Evolutionary conservation across 2,888 invertebrate species (phyloP).

Genomic region (Andrena marginata): DNA sequence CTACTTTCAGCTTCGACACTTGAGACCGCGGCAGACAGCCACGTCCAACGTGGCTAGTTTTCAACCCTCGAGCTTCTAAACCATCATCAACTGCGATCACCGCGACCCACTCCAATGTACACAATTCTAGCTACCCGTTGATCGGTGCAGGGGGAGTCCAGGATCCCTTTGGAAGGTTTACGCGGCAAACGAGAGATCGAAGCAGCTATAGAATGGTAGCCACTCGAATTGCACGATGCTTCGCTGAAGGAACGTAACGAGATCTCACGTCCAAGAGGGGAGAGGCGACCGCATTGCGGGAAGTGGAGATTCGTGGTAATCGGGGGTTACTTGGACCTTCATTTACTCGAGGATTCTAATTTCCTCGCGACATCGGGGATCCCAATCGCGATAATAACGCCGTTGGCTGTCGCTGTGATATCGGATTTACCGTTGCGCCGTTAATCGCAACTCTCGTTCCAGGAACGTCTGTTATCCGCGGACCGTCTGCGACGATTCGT

Average conservation of each 20-base stretch:
- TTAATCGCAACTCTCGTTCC: conserved; percentile 31
- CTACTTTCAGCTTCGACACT: no score
- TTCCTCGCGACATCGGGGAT: conserved; percentile 21
- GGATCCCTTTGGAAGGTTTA: not conserved
- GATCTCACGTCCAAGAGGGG: not conserved
- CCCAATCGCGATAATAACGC: conserved; percentile 46
- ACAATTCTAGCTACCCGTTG: not conserved
- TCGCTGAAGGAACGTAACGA: conserved; percentile 31
- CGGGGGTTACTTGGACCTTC: conserved; percentile 43
- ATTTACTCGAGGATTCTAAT: conserved; percentile 39
- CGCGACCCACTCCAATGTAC: not conserved
- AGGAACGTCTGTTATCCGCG: conserved; percentile 25
- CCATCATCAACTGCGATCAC: no score
- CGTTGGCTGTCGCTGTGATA: conserved; percentile 39
- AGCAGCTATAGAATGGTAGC: no score
- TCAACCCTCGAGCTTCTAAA: no score
- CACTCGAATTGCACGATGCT: not conserved
- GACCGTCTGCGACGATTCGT: not conserved
- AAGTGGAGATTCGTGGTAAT: conserved; percentile 46
- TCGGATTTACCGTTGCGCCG: conserved; percentile 58
- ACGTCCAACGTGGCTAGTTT: no score
- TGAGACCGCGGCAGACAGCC: no score
- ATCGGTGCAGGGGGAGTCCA: not conserved
- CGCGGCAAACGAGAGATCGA: not conserved
- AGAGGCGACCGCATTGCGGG: conserved; percentile 25